Conservation (phyloP, 2,888 invertebrate genomes). For the Calliphora vomitoria region DNA sequence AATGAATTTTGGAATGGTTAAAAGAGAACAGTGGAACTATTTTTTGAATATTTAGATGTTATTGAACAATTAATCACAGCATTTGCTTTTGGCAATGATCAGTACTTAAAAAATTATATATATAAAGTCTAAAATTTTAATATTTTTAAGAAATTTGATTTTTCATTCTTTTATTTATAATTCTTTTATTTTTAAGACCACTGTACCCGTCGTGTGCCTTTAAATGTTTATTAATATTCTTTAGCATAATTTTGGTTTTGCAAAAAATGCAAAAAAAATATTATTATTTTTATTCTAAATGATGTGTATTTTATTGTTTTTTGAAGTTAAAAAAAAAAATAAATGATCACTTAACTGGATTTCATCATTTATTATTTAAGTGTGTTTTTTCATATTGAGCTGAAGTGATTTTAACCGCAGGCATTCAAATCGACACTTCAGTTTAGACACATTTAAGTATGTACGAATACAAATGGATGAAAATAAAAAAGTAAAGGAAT, state of each 20-base stretch:
- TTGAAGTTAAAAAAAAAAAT: not conserved
- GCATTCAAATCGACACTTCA: not conserved
- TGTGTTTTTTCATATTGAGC: not conserved
- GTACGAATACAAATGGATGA: not conserved
- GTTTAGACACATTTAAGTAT: not conserved
- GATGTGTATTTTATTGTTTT: not conserved
- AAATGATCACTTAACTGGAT: not conserved
- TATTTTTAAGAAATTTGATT: no score
- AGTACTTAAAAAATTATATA: no score
- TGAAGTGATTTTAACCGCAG: not conserved
- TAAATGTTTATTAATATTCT: not conserved
- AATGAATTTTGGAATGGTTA: not conserved
- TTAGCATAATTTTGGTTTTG: not conserved
- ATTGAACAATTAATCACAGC: no score
- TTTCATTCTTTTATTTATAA: no score
- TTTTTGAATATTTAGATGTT: no score
- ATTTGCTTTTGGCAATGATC: no score
- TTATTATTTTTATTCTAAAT: not conserved
- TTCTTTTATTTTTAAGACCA: not conserved
- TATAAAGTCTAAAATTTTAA: no score
- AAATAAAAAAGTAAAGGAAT: not conserved
- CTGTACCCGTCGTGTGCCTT: conserved; percentile 1
- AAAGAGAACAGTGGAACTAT: no score
- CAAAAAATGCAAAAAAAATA: not conserved
- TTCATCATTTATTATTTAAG: not conserved